Base-by-base conservation (phyloP, 2,113 vertebrate genomes). In the Corythoichthys haematopterus region DNA sequence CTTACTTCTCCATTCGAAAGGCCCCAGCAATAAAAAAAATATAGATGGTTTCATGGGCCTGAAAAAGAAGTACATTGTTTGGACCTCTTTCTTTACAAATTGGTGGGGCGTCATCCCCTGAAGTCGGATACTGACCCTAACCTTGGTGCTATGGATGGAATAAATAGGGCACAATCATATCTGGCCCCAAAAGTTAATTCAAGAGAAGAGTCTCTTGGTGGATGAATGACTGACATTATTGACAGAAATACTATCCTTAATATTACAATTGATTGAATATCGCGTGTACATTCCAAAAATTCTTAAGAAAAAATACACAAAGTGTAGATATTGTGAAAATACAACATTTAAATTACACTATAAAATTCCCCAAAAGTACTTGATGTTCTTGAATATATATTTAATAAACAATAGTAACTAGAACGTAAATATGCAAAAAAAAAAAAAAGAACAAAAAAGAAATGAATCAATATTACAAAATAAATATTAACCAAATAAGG, bases 1-100 rank as follows among this genome's bases (percentile, higher is more conserved):
- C 74, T 87, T 80, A 75, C 62, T 38, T 62, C 50, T 72, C 63
- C 11, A 14, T 6, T 46, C 38, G 65, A 61, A 69, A 38, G 64
- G 45, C 66, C 46, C 46, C 33, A 59, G 61, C 57, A 70, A 71
- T 79, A 69, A 64, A 77, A 70, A 43, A 43, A 13, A 45, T 38
- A 37, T 16, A 65, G 1, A 70, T 37, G 20, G 8, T 63, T 69
- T 77, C 36, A 51, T n/a, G 45, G 15, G 16, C 7, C 66, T 57
- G 59, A 36, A 33, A 45, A 43, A 45, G 56, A 57, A 60, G 33
- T 16, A 56, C 47, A 13, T 35, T 5, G 16, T 36, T 15, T 37
- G 51, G 20, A 72, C 60, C 67, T 64, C 6, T 38, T 56, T 37
- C 62, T 69, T 72, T 46, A 45, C 28, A 14, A 36, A 36, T 33